Evolutionary conservation across 1,140 invertebrate species (phyloP).

Genomic region (Pachyrhynchus sulphureomaculatus): DNA sequence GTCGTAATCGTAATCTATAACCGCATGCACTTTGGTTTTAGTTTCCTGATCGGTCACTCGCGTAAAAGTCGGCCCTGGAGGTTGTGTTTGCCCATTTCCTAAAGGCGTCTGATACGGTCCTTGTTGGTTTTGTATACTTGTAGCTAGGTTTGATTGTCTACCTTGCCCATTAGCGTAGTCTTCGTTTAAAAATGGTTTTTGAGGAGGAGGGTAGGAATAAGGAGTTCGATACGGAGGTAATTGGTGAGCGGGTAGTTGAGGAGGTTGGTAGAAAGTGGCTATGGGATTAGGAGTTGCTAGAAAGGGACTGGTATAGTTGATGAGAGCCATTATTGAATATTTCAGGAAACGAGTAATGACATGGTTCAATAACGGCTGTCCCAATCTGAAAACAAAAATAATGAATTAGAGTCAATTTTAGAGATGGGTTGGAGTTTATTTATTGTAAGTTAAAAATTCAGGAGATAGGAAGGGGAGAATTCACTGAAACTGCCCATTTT

Average conservation of each 20-base stretch:
- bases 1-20: slow-evolving; percentile 66
- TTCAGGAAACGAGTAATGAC: background rate
- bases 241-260: slow-evolving; percentile 28
- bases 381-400: background rate
- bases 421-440: too few relatives aligned
- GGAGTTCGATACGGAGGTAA: slow-evolving; percentile 31
- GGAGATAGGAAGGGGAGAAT: too few relatives aligned
- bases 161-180: slow-evolving; percentile 29
- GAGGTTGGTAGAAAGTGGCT: slow-evolving; percentile 33
- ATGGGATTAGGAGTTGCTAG: slow-evolving; percentile 40
- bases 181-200: slow-evolving; percentile 45
- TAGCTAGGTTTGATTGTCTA: background rate
- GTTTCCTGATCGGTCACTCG: slow-evolving; percentile 52
- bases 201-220: slow-evolving; percentile 46
- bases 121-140: slow-evolving; percentile 6
- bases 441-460: too few relatives aligned
- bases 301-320: slow-evolving; percentile 41
- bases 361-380: background rate
- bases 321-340: slow-evolving; percentile 35
- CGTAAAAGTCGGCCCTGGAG: slow-evolving; percentile 30
- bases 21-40: slow-evolving; percentile 68
- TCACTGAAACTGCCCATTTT: too few relatives aligned
- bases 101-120: slow-evolving; percentile 11
- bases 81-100: background rate
- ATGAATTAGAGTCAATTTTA: background rate